phyloP scores from a whole-genome alignment of 2,113 vertebrate species.

The Perca fluviatilis region DNA sequence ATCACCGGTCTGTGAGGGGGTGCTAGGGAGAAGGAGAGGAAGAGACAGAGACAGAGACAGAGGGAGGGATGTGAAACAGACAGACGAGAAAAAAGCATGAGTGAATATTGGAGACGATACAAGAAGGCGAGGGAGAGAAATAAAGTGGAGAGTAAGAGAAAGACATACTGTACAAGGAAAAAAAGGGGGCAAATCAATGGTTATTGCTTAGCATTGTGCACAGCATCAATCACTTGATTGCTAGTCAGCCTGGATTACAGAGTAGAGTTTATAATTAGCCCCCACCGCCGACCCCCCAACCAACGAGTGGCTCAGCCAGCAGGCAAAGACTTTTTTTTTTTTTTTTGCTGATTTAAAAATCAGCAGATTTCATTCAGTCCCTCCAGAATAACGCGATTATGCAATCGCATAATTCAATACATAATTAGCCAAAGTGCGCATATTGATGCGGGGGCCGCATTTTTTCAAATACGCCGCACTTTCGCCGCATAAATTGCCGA shows the following conservation, averaged over 20 bases:
- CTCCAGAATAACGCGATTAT: no score
- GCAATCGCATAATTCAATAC: no score
- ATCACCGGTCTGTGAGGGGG: slow-evolving; percentile 17
- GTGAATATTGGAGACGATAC: background rate
- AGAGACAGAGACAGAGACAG: no score
- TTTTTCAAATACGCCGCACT: no score
- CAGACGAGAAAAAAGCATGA: background rate
- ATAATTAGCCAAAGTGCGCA: no score
- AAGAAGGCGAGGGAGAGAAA: background rate
- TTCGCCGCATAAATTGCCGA: no score
- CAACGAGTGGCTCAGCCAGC: background rate
- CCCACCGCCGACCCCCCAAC: background rate
- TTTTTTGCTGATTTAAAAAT: background rate
- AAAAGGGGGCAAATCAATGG: slow-evolving; percentile 42
- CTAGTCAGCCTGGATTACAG: slow-evolving; percentile 66
- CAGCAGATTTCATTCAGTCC: background rate
- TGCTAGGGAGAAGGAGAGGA: background rate
- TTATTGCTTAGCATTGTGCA: slow-evolving; percentile 56
- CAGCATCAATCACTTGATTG: slow-evolving; percentile 70
- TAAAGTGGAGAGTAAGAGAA: slow-evolving; percentile 5
- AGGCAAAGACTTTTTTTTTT: background rate
- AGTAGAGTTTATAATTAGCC: slow-evolving; percentile 57
- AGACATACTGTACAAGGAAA: background rate
- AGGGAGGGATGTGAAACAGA: background rate
- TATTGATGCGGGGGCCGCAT: no score